These are phyloP conservation scores for Antheraea mylitta DNA, from an alignment of 1,140 invertebrate species.

Conservation along the genomic window DNA sequence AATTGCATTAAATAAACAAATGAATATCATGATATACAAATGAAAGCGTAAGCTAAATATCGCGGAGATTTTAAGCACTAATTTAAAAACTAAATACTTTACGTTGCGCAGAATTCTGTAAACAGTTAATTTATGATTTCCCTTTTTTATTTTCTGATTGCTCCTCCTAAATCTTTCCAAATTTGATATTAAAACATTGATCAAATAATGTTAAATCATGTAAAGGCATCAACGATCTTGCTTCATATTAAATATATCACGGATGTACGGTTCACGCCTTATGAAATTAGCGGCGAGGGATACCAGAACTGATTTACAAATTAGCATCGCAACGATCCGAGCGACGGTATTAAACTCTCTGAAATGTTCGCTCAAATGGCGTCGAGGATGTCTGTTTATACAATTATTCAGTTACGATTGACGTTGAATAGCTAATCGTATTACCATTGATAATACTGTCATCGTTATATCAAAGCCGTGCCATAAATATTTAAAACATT, in stretches of 20 bases:
- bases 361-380: background rate
- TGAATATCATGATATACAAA: too few relatives aligned
- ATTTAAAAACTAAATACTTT: too few relatives aligned
- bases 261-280: background rate
- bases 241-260: background rate
- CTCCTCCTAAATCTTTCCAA: too few relatives aligned
- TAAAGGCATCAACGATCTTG: too few relatives aligned
- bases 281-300: slow-evolving; percentile 13
- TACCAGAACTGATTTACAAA: slow-evolving; percentile 36
- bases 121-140: too few relatives aligned
- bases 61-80: too few relatives aligned
- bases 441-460: background rate
- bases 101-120: too few relatives aligned
- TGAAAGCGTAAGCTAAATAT: too few relatives aligned
- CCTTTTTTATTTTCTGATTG: too few relatives aligned
- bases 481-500: background rate
- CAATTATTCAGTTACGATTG: slow-evolving; percentile 14
- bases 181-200: too few relatives aligned
- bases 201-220: too few relatives aligned
- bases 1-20: too few relatives aligned
- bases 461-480: background rate
- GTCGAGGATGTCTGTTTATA: slow-evolving; percentile 7
- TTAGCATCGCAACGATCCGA: slow-evolving; percentile 35
- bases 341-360: background rate
- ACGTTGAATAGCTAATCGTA: slow-evolving; percentile 9